Conservation (phyloP, 2,888 invertebrate genomes). For the Rhagonycha fulva region DNA sequence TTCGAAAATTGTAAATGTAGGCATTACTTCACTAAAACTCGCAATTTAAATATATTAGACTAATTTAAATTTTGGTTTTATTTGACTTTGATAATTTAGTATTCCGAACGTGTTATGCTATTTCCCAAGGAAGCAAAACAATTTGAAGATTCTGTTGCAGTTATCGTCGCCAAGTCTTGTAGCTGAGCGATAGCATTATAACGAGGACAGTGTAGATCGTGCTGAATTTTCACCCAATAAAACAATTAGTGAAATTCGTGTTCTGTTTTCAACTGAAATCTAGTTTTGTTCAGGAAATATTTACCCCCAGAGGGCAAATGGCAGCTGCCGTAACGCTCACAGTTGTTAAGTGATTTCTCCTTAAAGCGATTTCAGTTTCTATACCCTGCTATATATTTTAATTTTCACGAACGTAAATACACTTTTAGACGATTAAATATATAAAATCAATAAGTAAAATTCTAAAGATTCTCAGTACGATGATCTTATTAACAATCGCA, state of each 20-base stretch:
- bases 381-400: background rate
- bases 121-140: constrained; percentile 13
- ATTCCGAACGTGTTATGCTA: background rate
- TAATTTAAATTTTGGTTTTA: background rate
- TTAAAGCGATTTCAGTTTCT: background rate
- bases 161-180: constrained; percentile 17
- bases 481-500: background rate
- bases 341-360: constrained; percentile 10
- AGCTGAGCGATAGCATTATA: constrained; percentile 23
- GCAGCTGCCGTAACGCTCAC: constrained; percentile 9
- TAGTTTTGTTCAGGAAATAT: constrained; percentile 20
- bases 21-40: background rate
- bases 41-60: background rate
- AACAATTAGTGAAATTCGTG: constrained; percentile 35
- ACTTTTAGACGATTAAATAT: background rate
- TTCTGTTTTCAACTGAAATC: constrained; percentile 30
- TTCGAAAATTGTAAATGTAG: background rate
- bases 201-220: constrained; percentile 29
- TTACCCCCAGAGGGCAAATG: constrained; percentile 26
- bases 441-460: background rate
- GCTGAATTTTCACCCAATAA: constrained; percentile 36
- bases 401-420: background rate
- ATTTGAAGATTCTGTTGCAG: constrained; percentile 24
- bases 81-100: background rate
- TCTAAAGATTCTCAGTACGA: background rate